Base-by-base conservation (phyloP, 2,113 vertebrate species). In the Mus spicilegus region DNA sequence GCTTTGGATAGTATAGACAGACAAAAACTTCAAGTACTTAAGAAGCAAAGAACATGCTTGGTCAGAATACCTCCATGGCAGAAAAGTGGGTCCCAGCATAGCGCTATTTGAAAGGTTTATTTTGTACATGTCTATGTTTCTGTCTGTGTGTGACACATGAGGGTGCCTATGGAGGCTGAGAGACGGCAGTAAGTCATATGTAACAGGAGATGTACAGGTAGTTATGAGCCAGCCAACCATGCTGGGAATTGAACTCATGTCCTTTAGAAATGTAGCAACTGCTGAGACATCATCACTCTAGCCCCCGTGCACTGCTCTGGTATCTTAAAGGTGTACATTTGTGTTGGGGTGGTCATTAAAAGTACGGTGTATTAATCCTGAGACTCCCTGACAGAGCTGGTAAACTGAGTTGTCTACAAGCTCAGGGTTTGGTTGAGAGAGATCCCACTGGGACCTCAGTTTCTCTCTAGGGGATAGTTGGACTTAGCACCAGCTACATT, bases 361-460 rank as follows among this genome's bases (percentile, higher is more conserved):
- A 77, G 20, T 81, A 9, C 30, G 4, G n/a, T 56, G 26, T 39
- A 70, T n/a, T 20, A 20, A 10, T n/a, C 90, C 36, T 51, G n/a
- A 26, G 46, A 51, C 28, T 72, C n/a, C 8, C 28, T 72, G 51
- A 46, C 1, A 36, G 33, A 72, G 76, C 42, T 9, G 10, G 24
- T 10, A 16, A 78, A 36, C 17, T 28, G 51, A 17, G 33, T 12
- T 20, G 13, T 51, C 30, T 42, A 3, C 26, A 49, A 56, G 49
- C 63, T 22, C 0, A 0, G 39, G 33, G 65, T 51, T 65, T 26
- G 30, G 36, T 20, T 42, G 3, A 14, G 49, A 24, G 0, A 28
- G 36, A 87, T 39, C 56, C 65, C 36, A 36, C 10, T 22, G 22
- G 56, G 80, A 16, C 46, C 63, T 80, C 46, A 13, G 22, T 82